phyloP scores from a whole-genome alignment of 2,888 invertebrate genomes.

The Osmoderma eremita region DNA sequence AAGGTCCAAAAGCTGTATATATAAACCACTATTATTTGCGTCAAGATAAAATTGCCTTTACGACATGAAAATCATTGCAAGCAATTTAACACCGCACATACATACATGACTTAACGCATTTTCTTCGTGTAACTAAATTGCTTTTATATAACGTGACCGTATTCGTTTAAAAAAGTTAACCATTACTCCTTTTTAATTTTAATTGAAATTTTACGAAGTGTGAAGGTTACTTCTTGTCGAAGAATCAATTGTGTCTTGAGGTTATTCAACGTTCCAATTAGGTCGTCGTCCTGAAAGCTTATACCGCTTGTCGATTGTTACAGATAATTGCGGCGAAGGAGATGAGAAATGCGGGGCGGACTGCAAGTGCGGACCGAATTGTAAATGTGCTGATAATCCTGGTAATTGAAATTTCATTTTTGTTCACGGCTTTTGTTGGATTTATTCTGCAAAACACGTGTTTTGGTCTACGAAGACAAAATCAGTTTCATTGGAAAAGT shows the following conservation, averaged over 20 bases:
- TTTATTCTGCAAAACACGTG: neutral
- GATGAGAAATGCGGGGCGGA: constrained; percentile 66
- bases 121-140: too few species aligned
- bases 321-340: constrained; percentile 68
- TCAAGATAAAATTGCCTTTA: too few species aligned
- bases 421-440: too few species aligned
- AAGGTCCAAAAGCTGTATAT: too few species aligned
- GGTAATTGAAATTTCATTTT: constrained; percentile 39
- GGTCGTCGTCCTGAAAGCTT: neutral
- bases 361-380: constrained; percentile 70
- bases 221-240: neutral
- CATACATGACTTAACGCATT: too few species aligned
- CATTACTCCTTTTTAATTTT: neutral
- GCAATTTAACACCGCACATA: too few species aligned
- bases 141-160: too few species aligned
- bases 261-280: neutral
- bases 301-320: constrained; percentile 46
- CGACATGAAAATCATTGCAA: too few species aligned
- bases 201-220: constrained; percentile 5
- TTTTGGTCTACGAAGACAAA: neutral
- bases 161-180: neutral
- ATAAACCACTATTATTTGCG: too few species aligned
- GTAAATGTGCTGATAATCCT: constrained; percentile 66
- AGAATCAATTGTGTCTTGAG: neutral
- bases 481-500: neutral